phyloP scores from a whole-genome alignment of 1,140 invertebrate species.

The Anoplophora glabripennis region DNA sequence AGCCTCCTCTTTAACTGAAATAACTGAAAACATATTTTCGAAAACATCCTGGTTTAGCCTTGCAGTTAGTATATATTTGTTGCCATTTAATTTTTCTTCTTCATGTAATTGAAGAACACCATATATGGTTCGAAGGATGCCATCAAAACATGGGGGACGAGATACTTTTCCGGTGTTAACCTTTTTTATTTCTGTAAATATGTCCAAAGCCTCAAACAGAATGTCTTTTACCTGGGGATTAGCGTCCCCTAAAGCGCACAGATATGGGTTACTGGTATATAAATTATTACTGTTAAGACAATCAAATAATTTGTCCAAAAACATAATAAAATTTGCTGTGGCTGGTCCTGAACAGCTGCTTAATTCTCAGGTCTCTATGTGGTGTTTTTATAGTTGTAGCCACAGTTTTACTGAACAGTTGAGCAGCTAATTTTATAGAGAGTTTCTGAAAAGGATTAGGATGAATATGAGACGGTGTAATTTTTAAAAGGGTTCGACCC shows the following conservation, averaged over 20 bases:
- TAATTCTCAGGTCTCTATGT: conserved; percentile 21
- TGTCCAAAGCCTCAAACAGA: background rate
- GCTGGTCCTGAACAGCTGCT: conserved; percentile 16
- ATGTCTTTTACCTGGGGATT: background rate
- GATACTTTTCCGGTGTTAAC: background rate
- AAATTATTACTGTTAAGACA: conserved; percentile 17
- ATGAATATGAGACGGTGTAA: conserved; percentile 23
- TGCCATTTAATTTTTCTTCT: too few relatives aligned
- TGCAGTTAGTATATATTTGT: background rate
- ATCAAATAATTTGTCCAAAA: conserved; percentile 19
- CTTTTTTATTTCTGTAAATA: background rate
- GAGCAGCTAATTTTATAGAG: background rate
- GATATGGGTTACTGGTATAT: conserved; percentile 12
- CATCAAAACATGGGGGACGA: conserved; percentile 21
- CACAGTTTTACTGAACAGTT: conserved; percentile 6
- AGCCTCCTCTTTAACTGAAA: too few relatives aligned
- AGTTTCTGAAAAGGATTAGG: conserved; percentile 33
- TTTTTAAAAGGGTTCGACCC: conserved; percentile 23
- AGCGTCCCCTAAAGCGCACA: background rate
- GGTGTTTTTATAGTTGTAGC: conserved; percentile 28
- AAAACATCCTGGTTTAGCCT: conserved; percentile 34
- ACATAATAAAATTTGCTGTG: conserved; percentile 32
- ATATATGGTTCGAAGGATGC: conserved; percentile 24
- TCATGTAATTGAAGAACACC: background rate
- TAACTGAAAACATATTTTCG: conserved; percentile 35